These are phyloP conservation scores for Stegodyphus dumicola DNA, from an alignment of 1,140 invertebrate species.

Conservation along the genomic window DNA sequence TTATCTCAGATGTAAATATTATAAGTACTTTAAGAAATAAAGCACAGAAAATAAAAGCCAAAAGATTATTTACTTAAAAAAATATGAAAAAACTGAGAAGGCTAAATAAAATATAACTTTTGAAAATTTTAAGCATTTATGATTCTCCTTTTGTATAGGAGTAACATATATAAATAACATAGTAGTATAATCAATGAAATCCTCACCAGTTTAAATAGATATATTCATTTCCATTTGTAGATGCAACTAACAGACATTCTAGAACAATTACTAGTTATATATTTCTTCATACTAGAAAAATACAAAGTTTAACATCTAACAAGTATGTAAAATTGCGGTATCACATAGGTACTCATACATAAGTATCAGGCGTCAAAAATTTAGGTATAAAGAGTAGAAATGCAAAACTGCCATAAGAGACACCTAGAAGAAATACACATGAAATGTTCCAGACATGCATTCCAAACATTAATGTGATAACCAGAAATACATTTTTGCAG, in stretches of 20 bases:
- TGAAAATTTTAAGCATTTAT: neutral
- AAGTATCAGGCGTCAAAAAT: conserved; percentile 54
- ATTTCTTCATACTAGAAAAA: conserved; percentile 52
- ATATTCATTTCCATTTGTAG: neutral
- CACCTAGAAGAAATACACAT: conserved; percentile 50
- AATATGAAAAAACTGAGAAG: neutral
- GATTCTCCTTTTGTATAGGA: neutral
- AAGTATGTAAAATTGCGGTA: conserved; percentile 56
- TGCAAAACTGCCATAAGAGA: conserved; percentile 42
- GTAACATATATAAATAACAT: neutral
- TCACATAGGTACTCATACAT: conserved; percentile 48
- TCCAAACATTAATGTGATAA: neutral
- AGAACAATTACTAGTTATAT: conserved; percentile 16
- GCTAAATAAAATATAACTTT: neutral
- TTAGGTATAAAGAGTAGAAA: conserved; percentile 60
- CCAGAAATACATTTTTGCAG: too few relatives aligned
- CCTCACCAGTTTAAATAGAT: neutral
- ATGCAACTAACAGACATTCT: neutral
- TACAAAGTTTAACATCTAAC: conserved; percentile 60
- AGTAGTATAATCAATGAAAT: neutral
- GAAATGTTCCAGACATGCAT: conserved; percentile 20
- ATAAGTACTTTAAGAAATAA: too few relatives aligned
- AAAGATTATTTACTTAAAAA: neutral
- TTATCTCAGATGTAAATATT: too few relatives aligned
- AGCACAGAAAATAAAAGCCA: too few relatives aligned